These are phyloP conservation scores for Centroberyx gerrardi DNA, from an alignment of 2,797 vertebrate genomes.

Conservation along the genomic window DNA sequence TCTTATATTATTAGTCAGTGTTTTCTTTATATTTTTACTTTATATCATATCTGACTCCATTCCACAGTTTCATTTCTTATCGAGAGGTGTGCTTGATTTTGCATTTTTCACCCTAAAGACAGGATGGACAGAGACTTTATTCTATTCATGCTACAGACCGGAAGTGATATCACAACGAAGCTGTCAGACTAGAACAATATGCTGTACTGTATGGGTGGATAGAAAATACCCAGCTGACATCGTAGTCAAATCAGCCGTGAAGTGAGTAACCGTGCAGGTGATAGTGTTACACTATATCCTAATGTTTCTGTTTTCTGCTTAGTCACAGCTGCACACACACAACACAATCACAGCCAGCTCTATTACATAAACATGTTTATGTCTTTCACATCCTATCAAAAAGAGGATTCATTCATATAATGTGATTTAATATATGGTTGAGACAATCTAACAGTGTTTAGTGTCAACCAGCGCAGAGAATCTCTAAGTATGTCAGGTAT, in stretches of 20 bases:
- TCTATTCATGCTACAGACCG: not conserved
- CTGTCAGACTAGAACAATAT: not conserved
- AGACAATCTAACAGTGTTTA: not conserved
- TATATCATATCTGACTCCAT: not conserved
- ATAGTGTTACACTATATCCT: too few species aligned
- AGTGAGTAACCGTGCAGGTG: too few species aligned
- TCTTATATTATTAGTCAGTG: not conserved
- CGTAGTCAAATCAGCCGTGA: too few species aligned
- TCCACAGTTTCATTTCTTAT: not conserved
- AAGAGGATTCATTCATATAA: not conserved
- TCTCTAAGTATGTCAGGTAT: conserved; percentile 69
- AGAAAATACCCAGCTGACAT: too few species aligned
- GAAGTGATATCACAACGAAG: not conserved
- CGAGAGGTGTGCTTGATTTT: not conserved
- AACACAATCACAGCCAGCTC: not conserved
- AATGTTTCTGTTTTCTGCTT: too few species aligned
- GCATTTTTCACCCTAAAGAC: conserved; percentile 8
- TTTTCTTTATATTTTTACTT: not conserved
- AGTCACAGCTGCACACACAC: not conserved
- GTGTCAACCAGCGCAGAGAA: conserved; percentile 37
- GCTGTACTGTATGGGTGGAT: not conserved
- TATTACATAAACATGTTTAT: not conserved
- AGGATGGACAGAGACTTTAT: not conserved
- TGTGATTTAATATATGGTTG: not conserved
- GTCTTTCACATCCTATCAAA: not conserved